Base-by-base conservation (phyloP, 2,113 vertebrate species). In the Ophiodon elongatus region DNA sequence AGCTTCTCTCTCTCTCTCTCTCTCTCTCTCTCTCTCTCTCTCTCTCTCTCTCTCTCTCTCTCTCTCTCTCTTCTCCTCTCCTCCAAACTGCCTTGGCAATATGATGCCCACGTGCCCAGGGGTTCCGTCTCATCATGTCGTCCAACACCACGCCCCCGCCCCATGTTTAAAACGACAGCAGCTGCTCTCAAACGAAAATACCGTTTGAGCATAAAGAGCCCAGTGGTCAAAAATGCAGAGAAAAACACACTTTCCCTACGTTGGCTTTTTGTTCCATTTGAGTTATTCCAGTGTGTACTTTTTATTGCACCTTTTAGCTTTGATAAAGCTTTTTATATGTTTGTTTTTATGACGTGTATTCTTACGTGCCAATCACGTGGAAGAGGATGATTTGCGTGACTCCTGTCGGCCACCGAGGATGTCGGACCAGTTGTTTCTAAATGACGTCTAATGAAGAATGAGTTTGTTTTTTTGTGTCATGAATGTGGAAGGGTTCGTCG, bases 181-280 rank as follows among this genome's bases (percentile, higher is more conserved):
- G 92, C 93, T 95, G 94, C 91, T 94, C 92, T 95, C 91, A 92
- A 89, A 94, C 91, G 37, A 63, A n/a, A 85, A 78, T 60, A 23
- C 64, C 31, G 92, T 94, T 94, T 93, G 94, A 95, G 93, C 85
- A 88, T 80, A 80, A 92, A 88, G 91, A 95, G 94, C 95, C 95
- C 95, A 96, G 94, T 92, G 93, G 94, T 96, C 95, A 95, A 95
- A 96, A 96, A 96, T 85, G 91, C 89, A 88, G 81, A 84, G 68
- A 92, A 93, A 89, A 90, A 89, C 68, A 88, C 85, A 81, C 39
- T 88, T 92, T 88, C 84, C 85, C 72, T 71, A n/a, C 50, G 72
- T 91, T 83, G 83, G 65, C 74, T 80, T 91, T 76, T 62, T 76
- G 59, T 84, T 64, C 39, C 19, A 35, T 76, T 77, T 41, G 0